Evolutionary conservation across 1,140 invertebrate genomes (phyloP).

Genomic region (Dreissena polymorpha): DNA sequence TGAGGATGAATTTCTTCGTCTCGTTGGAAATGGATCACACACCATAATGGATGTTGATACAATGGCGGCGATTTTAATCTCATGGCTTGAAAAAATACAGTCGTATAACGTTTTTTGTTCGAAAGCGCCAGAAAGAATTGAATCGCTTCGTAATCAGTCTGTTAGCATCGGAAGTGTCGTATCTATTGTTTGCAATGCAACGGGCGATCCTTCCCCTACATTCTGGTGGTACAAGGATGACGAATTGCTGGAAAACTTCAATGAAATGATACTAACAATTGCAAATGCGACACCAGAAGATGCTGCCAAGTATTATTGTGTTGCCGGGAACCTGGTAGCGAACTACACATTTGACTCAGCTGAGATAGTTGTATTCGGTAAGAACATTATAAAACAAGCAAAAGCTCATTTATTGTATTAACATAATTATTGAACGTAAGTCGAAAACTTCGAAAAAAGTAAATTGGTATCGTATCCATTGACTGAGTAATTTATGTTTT

Average conservation of each 20-base stretch:
- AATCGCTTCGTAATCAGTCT: background rate
- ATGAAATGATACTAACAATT: background rate
- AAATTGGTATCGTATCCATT: no score
- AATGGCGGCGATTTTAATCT: background rate
- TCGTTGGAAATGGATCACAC: slow-evolving; percentile 4
- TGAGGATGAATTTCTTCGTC: slow-evolving; percentile 10
- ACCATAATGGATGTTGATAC: background rate
- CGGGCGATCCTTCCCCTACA: slow-evolving; percentile 10
- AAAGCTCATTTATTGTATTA: no score
- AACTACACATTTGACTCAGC: slow-evolving; percentile 16
- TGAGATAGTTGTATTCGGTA: slow-evolving; percentile 17
- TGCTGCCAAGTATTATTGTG: slow-evolving; percentile 4
- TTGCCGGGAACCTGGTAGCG: slow-evolving; percentile 24
- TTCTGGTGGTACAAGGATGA: slow-evolving; percentile 19
- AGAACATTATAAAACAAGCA: background rate
- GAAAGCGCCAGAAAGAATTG: slow-evolving; percentile 12
- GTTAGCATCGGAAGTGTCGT: slow-evolving; percentile 15
- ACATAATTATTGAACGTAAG: no score
- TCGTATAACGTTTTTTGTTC: slow-evolving; percentile 25
- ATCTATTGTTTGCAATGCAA: slow-evolving; percentile 3
- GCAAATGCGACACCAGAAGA: slow-evolving; percentile 1
- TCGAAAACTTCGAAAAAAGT: no score
- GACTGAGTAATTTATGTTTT: no score
- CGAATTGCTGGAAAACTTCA: background rate
- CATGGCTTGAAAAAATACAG: background rate